phyloP scores from a whole-genome alignment of 2,888 invertebrate species.

The Agrilus cyanescens region DNA sequence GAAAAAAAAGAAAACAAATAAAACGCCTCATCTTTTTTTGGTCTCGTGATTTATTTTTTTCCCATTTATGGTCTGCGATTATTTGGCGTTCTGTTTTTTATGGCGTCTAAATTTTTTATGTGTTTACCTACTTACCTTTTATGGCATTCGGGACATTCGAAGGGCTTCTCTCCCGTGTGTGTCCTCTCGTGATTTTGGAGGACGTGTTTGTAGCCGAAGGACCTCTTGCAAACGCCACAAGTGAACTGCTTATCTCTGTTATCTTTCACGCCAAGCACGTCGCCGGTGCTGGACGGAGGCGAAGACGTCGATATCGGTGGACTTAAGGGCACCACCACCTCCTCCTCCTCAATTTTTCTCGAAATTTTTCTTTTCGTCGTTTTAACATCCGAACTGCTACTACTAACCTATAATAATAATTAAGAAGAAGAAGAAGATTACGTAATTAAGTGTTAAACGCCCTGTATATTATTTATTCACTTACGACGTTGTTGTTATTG shows the following conservation, averaged over 20 bases:
- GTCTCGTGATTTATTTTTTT: too few relatives aligned
- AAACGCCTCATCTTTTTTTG: conserved; percentile 19
- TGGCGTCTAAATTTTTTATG: too few relatives aligned
- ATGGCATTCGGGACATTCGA: conserved; percentile 83
- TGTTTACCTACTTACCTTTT: conserved; percentile 36
- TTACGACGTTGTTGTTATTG: conserved; percentile 33
- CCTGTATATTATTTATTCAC: too few relatives aligned
- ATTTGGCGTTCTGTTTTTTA: too few relatives aligned
- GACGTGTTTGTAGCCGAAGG: conserved; percentile 90
- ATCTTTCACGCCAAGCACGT: conserved; percentile 25
- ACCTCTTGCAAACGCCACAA: conserved; percentile 76
- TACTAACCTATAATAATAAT: conserved; percentile 29
- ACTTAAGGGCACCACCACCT: conserved; percentile 41
- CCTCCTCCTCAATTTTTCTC: conserved; percentile 25
- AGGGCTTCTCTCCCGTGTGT: conserved; percentile 90
- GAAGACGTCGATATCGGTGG: conserved; percentile 46
- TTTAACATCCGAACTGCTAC: conserved; percentile 35
- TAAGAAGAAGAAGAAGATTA: too few relatives aligned
- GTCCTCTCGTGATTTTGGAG: conserved; percentile 90
- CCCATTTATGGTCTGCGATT: too few relatives aligned
- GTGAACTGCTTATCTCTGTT: conserved; percentile 72
- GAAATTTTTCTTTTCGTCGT: conserved; percentile 27
- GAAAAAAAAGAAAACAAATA: too few relatives aligned
- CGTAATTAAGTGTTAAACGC: too few relatives aligned
- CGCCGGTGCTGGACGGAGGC: conserved; percentile 32